Evolutionary conservation across 2,888 invertebrate species (phyloP), one percentile per base, ranked within the genome.

Genomic region (Lasioglossum morio): DNA sequence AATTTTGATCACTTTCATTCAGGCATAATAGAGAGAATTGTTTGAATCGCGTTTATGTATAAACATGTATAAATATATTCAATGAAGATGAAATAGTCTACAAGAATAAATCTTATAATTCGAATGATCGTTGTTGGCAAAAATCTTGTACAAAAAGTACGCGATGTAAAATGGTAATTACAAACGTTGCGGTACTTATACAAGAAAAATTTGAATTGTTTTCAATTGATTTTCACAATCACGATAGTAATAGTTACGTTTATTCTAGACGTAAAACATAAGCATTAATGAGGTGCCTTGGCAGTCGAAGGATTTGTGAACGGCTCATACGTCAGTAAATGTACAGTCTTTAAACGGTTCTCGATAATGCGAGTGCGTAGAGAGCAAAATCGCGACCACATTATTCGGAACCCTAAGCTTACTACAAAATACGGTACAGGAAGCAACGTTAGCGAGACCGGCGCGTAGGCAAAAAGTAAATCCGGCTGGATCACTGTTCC

Each of bases 401-500:
- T 63, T 63, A 34, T 63, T 34, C 30, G 5, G 19, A 34, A 8
- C 19, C 30, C 19, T 63, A 34, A 63, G 63, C 19, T 19, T 63
- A 30, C 63, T 30, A 34, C 63, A 63, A 63, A 63, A 8, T 63
- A 63, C 63, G 30, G 30, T 63, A 63, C 63, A 63, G 30, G 63
- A 63, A 63, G 63, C 63, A 34, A 3, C 30, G n/a, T n/a, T n/a
- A 2, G n/a, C 10, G 70, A 40, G 37, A 2, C 70, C 37, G 40
- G 12, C n/a, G 7, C 2, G 3, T 4, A 40, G 5, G n/a, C 40
- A 70, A 70, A 70, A 70, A 70, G 70, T 40, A 40, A 70, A 40
- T 70, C 70, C n/a, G 40, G 40, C 40, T n/a, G 70, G 70, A 70
- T 70, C 70, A 40, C 40, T 14, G 70, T n/a, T 46, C 46, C 46